phyloP scores from a whole-genome alignment of 2,797 vertebrate genomes.

The Lagorchestes hirsutus region DNA sequence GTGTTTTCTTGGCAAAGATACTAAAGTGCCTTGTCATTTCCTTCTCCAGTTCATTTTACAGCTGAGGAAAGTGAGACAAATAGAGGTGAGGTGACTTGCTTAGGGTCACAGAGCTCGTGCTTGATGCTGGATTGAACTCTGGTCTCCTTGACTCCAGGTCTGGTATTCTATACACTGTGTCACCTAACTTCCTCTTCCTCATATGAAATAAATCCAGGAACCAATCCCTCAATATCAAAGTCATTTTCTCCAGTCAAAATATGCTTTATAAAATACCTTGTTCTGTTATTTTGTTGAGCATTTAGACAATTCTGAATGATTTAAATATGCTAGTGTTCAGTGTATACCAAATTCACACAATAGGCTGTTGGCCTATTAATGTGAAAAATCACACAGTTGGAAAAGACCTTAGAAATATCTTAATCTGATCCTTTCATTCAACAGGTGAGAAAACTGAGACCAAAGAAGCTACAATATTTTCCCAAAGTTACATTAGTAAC shows the following conservation, averaged over 20 bases:
- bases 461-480: background rate
- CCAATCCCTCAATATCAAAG: background rate
- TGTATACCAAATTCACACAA: background rate
- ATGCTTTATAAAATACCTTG: slow-evolving; percentile 1
- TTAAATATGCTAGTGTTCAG: background rate
- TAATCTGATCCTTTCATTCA: background rate
- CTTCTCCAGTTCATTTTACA: background rate
- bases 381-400: background rate
- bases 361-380: background rate
- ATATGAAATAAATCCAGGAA: background rate
- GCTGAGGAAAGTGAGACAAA: background rate
- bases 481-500: background rate
- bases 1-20: background rate
- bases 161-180: background rate
- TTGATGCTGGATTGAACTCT: background rate
- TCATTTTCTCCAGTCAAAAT: slow-evolving; percentile 42
- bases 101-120: background rate
- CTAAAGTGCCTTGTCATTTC: background rate
- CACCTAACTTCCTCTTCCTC: background rate
- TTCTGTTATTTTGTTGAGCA: background rate
- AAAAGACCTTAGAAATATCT: background rate
- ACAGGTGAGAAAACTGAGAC: background rate
- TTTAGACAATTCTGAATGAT: background rate
- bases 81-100: background rate
- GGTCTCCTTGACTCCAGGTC: background rate